phyloP scores from a whole-genome alignment of 2,113 vertebrate genomes.

The Quiscalus mexicanus region DNA sequence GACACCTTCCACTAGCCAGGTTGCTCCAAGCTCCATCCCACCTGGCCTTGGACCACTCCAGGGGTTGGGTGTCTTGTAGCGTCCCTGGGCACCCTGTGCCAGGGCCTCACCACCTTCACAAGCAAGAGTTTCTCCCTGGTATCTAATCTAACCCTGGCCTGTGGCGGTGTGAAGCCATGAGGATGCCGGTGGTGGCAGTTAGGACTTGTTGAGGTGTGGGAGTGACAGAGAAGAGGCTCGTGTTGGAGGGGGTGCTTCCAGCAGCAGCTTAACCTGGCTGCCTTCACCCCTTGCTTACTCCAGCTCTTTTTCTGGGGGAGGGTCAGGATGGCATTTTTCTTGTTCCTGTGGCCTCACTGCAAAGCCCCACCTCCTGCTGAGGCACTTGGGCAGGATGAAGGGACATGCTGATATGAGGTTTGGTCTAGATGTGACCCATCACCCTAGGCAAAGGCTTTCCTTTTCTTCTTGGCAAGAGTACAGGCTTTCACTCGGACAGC shows the following conservation, averaged over 20 bases:
- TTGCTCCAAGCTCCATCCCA: not conserved
- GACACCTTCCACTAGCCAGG: not conserved
- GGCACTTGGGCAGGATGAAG: not conserved
- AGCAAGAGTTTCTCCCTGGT: not conserved
- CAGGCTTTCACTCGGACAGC: not conserved
- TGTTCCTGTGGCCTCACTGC: not conserved
- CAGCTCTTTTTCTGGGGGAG: rapidly evolving
- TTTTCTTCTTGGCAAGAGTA: not conserved
- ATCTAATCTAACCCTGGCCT: not conserved
- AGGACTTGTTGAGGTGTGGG: not conserved
- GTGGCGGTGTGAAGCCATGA: not conserved
- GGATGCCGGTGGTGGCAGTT: rapidly evolving
- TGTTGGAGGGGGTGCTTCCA: not conserved
- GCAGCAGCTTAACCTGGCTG: not conserved
- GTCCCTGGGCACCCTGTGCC: not conserved
- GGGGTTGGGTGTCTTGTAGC: rapidly evolving
- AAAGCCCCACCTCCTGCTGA: not conserved
- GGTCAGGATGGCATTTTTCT: not conserved
- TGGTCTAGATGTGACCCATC: not conserved
- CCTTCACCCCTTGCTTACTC: not conserved
- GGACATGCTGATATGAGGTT: rapidly evolving
- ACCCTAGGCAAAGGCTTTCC: not conserved
- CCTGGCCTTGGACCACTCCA: not conserved
- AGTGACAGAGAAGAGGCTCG: rapidly evolving
- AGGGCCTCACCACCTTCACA: not conserved